phyloP scores from a whole-genome alignment of 2,113 vertebrate genomes.

The Solea solea region DNA sequence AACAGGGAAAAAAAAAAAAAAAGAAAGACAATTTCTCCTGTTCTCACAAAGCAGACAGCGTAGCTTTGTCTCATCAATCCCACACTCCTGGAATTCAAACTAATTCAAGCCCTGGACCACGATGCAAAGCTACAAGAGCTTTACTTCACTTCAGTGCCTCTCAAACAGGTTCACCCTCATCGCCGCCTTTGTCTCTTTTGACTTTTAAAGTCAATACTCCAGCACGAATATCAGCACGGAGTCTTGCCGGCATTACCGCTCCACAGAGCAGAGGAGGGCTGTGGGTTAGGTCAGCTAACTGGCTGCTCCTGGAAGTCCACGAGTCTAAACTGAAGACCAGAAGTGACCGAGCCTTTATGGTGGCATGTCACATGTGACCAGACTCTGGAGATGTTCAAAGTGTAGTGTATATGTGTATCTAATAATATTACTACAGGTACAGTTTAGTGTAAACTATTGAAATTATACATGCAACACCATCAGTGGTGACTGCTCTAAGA shows the following conservation, averaged over 20 bases:
- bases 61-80: slow-evolving; percentile 62
- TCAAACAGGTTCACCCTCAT: slow-evolving; percentile 64
- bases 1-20: neutral
- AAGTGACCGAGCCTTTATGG: too few species aligned
- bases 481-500: too few species aligned
- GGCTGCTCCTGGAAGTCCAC: too few species aligned
- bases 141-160: slow-evolving; percentile 66
- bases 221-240: slow-evolving; percentile 30
- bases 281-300: slow-evolving; percentile 11
- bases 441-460: too few species aligned
- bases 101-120: slow-evolving; percentile 48
- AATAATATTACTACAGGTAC: too few species aligned
- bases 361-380: too few species aligned
- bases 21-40: slow-evolving; percentile 48
- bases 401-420: too few species aligned
- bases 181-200: slow-evolving; percentile 56
- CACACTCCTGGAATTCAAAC: slow-evolving; percentile 66
- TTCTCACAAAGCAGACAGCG: slow-evolving; percentile 61
- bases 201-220: slow-evolving; percentile 64
- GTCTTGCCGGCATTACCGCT: slow-evolving; percentile 14
- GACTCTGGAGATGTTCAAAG: too few species aligned
- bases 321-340: too few species aligned
- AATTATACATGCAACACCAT: too few species aligned
- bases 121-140: slow-evolving; percentile 65
- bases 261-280: slow-evolving; percentile 21